A percentile compares a stretch with the other conserved stretches of the same genome.
Evolutionary conservation across 2,797 vertebrate genomes (phyloP).

Genomic region (Helarctos malayanus): DNA sequence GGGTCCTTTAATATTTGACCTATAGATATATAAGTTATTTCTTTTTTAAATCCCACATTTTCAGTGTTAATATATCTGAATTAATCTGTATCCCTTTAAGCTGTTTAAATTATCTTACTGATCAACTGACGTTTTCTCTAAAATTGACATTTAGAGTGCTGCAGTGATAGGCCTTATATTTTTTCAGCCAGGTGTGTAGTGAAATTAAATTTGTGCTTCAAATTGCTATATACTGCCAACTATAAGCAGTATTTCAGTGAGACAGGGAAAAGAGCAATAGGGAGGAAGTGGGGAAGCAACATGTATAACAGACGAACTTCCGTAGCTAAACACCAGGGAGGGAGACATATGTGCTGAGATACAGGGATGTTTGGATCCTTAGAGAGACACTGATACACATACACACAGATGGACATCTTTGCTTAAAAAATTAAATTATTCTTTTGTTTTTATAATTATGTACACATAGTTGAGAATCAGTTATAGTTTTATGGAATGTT

Average conservation of each 20-base stretch:
- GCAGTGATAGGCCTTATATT: not conserved
- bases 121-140: not conserved
- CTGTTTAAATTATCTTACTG: constrained; percentile 54
- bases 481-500: constrained; percentile 43
- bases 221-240: not conserved
- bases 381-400: not conserved
- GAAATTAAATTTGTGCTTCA: constrained; percentile 55
- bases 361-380: not conserved
- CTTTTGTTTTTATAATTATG: constrained; percentile 53
- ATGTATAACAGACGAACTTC: not conserved
- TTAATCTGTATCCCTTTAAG: constrained; percentile 24
- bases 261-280: not conserved
- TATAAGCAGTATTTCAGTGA: constrained; percentile 60
- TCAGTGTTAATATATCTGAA: constrained; percentile 48
- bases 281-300: not conserved
- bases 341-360: not conserved
- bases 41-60: constrained; percentile 47
- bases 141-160: constrained; percentile 23
- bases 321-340: not conserved
- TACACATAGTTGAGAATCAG: constrained; percentile 45
- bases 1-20: constrained; percentile 46
- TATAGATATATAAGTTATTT: not conserved
- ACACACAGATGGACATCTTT: constrained; percentile 9
- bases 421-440: constrained; percentile 23
- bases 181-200: constrained; percentile 36